Percentiles rank a stretch among this genome's conserved stretches.
Evolutionary conservation across 2,888 invertebrate species (phyloP).

Genomic region (Uropetala carovei): DNA sequence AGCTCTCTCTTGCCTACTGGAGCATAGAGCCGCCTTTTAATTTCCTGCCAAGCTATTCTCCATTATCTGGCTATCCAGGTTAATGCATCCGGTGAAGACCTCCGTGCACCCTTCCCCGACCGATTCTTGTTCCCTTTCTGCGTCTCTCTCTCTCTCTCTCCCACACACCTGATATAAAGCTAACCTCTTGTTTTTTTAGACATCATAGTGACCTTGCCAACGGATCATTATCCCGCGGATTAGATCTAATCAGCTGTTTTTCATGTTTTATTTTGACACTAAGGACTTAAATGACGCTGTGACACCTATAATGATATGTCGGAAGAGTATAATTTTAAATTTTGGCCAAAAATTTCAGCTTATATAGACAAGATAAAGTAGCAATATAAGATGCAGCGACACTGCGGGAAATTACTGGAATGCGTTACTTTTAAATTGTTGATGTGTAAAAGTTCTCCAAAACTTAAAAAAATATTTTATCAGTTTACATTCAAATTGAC

Average conservation of each 20-base stretch:
- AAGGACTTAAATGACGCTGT: not conserved
- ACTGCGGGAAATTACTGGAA: no score
- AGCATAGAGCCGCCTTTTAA: constrained; percentile 56
- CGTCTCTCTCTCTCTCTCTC: not conserved
- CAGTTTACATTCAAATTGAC: no score
- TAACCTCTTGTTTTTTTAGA: not conserved
- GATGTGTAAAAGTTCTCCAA: no score
- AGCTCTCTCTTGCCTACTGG: constrained; percentile 48
- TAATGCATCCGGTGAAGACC: constrained; percentile 57
- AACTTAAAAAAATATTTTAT: no score
- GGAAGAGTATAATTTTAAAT: not conserved
- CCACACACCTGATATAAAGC: not conserved
- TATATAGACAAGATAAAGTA: no score
- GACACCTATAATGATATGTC: no score
- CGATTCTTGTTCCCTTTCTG: not conserved
- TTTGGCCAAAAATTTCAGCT: no score
- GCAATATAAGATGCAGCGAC: no score
- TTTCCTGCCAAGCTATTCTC: constrained; percentile 52
- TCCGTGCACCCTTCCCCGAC: constrained; percentile 6
- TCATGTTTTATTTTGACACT: not conserved
- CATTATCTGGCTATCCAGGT: constrained; percentile 41
- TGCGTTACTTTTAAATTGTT: no score
- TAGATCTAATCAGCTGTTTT: not conserved
- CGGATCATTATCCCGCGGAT: not conserved
- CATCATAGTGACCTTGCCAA: not conserved